Conservation (phyloP, 2,888 invertebrate genomes). For the Trissolcus japonicus region DNA sequence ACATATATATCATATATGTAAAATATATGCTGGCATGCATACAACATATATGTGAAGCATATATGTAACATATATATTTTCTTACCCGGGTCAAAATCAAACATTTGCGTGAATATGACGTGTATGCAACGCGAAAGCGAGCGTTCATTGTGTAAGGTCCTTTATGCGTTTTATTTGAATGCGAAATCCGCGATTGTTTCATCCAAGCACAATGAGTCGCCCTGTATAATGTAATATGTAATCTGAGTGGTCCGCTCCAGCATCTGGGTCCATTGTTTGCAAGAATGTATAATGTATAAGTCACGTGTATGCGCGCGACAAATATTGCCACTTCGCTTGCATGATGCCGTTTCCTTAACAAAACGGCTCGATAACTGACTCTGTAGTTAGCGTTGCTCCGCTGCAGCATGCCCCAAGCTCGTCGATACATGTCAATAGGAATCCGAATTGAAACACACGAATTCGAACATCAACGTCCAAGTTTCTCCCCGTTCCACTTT, state of each 20-base stretch:
- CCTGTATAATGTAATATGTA: conserved; percentile 44
- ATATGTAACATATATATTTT: too few species aligned
- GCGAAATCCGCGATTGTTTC: conserved; percentile 47
- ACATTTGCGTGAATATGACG: too few species aligned
- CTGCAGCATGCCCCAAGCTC: conserved; percentile 24
- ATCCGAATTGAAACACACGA: conserved; percentile 26
- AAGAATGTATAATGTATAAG: conserved; percentile 56
- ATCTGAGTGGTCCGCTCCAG: conserved; percentile 39
- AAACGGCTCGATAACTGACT: conserved; percentile 47
- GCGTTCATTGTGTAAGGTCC: too few species aligned
- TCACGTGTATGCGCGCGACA: conserved; percentile 49
- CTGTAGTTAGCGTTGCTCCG: conserved; percentile 39
- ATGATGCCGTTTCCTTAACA: conserved; percentile 49
- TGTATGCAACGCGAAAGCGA: too few species aligned
- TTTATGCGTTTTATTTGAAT: conserved; percentile 37
- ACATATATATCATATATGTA: too few species aligned
- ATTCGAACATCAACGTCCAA: conserved; percentile 36
- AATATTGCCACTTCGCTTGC: conserved; percentile 51
- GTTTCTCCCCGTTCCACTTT: conserved; percentile 13
- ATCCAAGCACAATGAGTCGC: conserved; percentile 34
- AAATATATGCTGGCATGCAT: too few species aligned
- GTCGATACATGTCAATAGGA: conserved; percentile 39
- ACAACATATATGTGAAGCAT: too few species aligned
- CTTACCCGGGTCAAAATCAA: too few species aligned
- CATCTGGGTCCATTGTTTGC: conserved; percentile 45